phyloP scores from a whole-genome alignment of 2,113 vertebrate genomes.

The Podarcis raffonei region DNA sequence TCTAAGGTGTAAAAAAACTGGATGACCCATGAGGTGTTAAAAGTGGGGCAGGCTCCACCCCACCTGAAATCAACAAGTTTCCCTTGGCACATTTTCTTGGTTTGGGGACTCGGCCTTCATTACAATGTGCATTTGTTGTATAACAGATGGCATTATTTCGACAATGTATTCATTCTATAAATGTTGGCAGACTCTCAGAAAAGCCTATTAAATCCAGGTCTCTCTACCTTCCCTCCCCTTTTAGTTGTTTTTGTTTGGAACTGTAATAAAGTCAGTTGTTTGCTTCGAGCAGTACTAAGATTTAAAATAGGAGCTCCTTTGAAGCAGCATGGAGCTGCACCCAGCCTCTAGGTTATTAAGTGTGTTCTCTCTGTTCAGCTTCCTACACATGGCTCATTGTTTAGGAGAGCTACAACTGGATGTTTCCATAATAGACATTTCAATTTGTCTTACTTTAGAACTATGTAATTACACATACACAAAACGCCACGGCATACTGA shows the following conservation, averaged over 20 bases:
- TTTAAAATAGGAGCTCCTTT: conserved; percentile 67
- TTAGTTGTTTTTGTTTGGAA: conserved; percentile 53
- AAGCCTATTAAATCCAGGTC: conserved; percentile 54
- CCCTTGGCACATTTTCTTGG: neutral
- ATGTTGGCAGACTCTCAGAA: conserved; percentile 10
- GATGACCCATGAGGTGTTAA: neutral
- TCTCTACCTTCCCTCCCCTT: neutral
- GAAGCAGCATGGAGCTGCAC: conserved; percentile 57
- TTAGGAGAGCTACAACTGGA: conserved; percentile 54
- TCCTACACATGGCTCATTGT: conserved; percentile 61
- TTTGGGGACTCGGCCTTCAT: conserved; percentile 40
- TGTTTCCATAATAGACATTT: conserved; percentile 54
- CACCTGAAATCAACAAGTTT: neutral
- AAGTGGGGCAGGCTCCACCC: neutral
- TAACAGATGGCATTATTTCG: conserved; percentile 39
- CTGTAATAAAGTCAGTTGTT: conserved; percentile 61
- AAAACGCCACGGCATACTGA: neutral
- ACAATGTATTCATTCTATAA: conserved; percentile 47
- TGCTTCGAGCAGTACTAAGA: conserved; percentile 57
- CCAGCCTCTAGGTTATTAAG: conserved; percentile 65
- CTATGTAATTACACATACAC: conserved; percentile 6
- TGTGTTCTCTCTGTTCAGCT: conserved; percentile 55
- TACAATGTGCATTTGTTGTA: conserved; percentile 13
- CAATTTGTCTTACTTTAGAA: conserved; percentile 51
- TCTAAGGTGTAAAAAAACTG: neutral